Evolutionary conservation across 1,140 invertebrate genomes (phyloP).

Genomic region (Philopotamus ludificatus): DNA sequence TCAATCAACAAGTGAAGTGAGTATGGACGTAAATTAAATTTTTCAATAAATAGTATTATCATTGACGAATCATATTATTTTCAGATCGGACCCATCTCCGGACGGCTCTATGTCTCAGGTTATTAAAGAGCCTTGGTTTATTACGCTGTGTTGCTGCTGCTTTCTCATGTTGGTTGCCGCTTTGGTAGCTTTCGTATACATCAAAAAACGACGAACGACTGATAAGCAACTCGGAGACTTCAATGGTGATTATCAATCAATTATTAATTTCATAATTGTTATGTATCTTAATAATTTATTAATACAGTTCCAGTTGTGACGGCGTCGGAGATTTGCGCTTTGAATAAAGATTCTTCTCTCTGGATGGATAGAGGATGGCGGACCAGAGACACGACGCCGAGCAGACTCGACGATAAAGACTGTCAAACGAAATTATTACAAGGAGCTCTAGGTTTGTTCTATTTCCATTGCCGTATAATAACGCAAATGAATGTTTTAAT

Average conservation of each 20-base stretch:
- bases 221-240: conserved; percentile 56
- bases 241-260: conserved; percentile 43
- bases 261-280: background rate
- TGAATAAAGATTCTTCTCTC: conserved; percentile 59
- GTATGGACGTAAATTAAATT: conserved; percentile 19
- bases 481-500: no score
- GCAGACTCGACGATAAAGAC: conserved; percentile 53
- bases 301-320: conserved; percentile 52
- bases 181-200: conserved; percentile 45
- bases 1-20: conserved; percentile 41
- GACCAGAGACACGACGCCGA: conserved; percentile 49
- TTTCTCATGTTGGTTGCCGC: conserved; percentile 61
- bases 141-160: conserved; percentile 63
- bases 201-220: conserved; percentile 49
- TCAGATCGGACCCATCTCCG: conserved; percentile 26
- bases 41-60: background rate
- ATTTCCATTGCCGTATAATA: no score
- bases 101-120: conserved; percentile 39
- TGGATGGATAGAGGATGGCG: conserved; percentile 66
- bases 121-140: conserved; percentile 66
- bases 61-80: background rate
- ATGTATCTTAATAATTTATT: conserved; percentile 5
- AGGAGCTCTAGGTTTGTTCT: conserved; percentile 40
- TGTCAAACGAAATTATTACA: conserved; percentile 60
- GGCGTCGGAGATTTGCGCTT: conserved; percentile 47